Base-by-base conservation (phyloP, 2,888 invertebrate species). In the Drosophila kambysellisi region DNA sequence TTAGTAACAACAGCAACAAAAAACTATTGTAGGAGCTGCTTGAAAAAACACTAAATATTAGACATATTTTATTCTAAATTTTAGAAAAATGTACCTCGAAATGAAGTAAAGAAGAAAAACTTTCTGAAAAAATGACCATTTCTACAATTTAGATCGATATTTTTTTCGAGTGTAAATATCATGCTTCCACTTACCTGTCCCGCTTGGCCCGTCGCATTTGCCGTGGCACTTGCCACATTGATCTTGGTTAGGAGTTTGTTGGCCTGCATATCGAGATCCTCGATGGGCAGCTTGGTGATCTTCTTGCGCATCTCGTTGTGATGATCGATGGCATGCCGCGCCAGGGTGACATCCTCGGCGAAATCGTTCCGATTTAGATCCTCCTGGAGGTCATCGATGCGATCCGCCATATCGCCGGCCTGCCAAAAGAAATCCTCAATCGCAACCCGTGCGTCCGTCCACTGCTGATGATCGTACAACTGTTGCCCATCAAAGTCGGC, bases 351-450 rank as follows among this genome's bases (percentile, higher is more conserved):
- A 94, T 99, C 98, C 91, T 98, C 98, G 1, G 99, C 98, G 91
- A 98, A 97, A 91, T 99, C 98, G 80, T 97, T 98, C 79, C 98
- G 95, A 62, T 97, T 97, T 62, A 99, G 95, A 93, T 98, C 98
- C 92, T 98, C 98, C 92, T 98, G 97, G 76, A 99, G 94, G 91
- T 98, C 98, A 91, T 99, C 99, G 72, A 99, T 95, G 76, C 98
- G 95, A 92, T 98, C 98, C 74, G 99, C 95, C 77, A 99, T 95
- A 93, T 99, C 99, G 57, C 97, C 96, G 2, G 98, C 97, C 94
- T 98, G 98, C 98, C 98, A 99, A 88, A 97, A 96, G 93, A 99
- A 97, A 92, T 98, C 98, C 94, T 99, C 99, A 88, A 99, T 95
- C 67, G 98, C 98, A 94, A 98, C 94, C 93, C 99, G 95, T 76